Base-by-base conservation (phyloP, 2,797 vertebrate genomes). In the Phalloptychus januarius region DNA sequence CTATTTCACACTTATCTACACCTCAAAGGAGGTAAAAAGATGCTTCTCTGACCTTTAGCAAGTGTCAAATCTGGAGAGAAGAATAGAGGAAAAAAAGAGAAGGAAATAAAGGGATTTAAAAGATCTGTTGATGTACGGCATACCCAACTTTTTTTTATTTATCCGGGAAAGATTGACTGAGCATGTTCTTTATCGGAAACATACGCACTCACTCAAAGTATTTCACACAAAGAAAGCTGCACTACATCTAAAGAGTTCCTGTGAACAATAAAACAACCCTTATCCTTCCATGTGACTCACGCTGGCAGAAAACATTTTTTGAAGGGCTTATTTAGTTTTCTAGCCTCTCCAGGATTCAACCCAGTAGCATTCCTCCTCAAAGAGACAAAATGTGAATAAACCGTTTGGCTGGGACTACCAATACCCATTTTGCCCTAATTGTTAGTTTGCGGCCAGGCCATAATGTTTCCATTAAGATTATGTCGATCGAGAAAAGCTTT, bases 1-100 rank as follows among this genome's bases (percentile, higher is more conserved):
- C 92, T 92, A 94, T 95, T 95, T 94, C 92, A 94, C 93, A 95
- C 92, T 90, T 86, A 91, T 95, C 91, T 91, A 92, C 91, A 95
- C 91, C 91, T 94, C 90, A 93, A 94, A 94, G 87, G 80, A 83
- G 83, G 86, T 80, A 6, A 78, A 90, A 90, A 90, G 79, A 93
- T 94, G 92, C 93, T 94, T 88, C 90, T 71, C 84, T 93, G 93
- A 95, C 94, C 92, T 93, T 95, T 94, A 87, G 88, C 90, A 79
- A 84, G 87, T 94, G 92, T 94, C 89, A 94, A 92, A 92, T 92
- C 85, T 87, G 85, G 83, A 92, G 82, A 88, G 79, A 72, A 86
- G 80, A 87, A 81, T 80, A 84, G 77, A 77, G 61, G 73, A 61
- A 70, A 73, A 54, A 79, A 80, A 56, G 81, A 76, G 80, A 84